A percentile compares a stretch with the other conserved stretches of the same genome.
phyloP scores from a whole-genome alignment of 2,888 invertebrate genomes.

The Encarsia formosa region DNA sequence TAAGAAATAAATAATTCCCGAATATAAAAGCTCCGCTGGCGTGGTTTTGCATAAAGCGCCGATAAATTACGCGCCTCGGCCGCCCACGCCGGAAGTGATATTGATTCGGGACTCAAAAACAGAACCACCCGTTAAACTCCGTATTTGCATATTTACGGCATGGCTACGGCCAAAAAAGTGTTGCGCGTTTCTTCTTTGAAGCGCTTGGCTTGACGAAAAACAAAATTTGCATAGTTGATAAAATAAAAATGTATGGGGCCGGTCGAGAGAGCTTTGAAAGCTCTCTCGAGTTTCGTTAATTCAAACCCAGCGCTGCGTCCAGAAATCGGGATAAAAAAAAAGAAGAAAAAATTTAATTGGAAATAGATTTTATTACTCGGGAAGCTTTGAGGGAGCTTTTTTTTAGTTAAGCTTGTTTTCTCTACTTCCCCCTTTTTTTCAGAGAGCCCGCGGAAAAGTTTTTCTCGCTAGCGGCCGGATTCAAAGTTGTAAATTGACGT shows the following conservation, averaged over 20 bases:
- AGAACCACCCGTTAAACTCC: conserved; percentile 9
- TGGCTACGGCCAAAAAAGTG: not conserved
- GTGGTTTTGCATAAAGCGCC: not conserved
- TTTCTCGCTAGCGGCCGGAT: no score
- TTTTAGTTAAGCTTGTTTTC: no score
- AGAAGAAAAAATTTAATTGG: no score
- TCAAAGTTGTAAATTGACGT: no score
- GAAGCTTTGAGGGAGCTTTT: no score
- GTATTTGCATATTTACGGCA: conserved; percentile 12
- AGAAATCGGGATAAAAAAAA: not conserved
- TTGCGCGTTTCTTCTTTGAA: conserved; percentile 11
- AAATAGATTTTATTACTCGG: no score
- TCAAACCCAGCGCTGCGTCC: not conserved
- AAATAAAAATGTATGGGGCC: no score
- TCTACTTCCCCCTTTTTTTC: no score
- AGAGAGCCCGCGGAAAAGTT: no score
- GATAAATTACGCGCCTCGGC: conserved; percentile 13
- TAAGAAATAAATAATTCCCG: conserved; percentile 24
- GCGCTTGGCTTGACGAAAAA: conserved; percentile 5
- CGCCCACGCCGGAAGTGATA: no score
- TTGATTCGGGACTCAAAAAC: conserved; percentile 15
- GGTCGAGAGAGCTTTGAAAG: no score
- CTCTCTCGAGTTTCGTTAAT: not conserved
- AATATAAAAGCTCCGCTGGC: conserved; percentile 1
- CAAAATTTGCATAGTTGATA: not conserved